phyloP scores from a whole-genome alignment of 2,113 vertebrate species.

The Rhegmatorhina hoffmannsi region DNA sequence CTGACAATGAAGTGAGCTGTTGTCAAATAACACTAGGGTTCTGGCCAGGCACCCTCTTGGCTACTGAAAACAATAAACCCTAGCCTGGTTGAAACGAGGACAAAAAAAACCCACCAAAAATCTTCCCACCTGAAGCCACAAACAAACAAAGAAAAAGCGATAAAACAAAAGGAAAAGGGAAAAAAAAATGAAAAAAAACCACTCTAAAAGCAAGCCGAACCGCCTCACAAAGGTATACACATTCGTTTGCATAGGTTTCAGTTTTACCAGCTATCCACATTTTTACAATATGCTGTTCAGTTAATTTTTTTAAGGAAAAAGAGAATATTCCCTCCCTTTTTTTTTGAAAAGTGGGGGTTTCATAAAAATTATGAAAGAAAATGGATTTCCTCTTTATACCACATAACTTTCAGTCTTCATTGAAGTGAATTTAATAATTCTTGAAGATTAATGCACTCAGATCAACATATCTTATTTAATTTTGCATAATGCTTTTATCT shows the following conservation, averaged over 20 bases:
- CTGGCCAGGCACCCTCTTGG: not conserved
- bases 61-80: not conserved
- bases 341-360: not conserved
- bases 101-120: not conserved
- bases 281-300: not conserved
- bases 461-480: not conserved
- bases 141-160: too few species aligned
- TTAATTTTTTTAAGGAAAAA: not conserved
- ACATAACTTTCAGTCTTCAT: not conserved
- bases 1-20: not conserved
- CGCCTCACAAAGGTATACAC: not conserved
- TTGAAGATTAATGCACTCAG: not conserved
- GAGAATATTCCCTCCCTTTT: rapidly evolving
- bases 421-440: not conserved
- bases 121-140: too few species aligned
- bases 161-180: rapidly evolving
- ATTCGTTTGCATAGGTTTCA: not conserved
- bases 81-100: not conserved
- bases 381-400: not conserved
- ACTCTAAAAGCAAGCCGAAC: not conserved
- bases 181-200: not conserved
- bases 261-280: not conserved
- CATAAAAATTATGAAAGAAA: not conserved
- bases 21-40: not conserved
- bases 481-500: not conserved